These are phyloP conservation scores for Sapayoa aenigma DNA, from an alignment of 2,113 vertebrate species.

Conservation along the genomic window DNA sequence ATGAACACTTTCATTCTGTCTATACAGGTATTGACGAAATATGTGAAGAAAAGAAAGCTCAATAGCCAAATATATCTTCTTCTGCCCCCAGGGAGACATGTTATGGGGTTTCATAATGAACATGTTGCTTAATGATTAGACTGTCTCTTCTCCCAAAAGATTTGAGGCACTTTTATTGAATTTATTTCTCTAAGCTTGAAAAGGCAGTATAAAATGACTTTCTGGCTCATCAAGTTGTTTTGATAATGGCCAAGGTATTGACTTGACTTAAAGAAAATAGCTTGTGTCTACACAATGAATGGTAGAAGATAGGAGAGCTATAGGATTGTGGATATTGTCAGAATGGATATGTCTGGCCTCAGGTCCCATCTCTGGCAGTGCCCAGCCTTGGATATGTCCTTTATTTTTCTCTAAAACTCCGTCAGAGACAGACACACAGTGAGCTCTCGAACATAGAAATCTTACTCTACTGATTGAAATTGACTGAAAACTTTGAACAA, in stretches of 20 bases:
- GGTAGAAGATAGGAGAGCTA: not conserved
- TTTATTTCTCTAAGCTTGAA: slow-evolving; percentile 38
- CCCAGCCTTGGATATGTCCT: not conserved
- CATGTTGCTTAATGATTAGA: slow-evolving; percentile 15
- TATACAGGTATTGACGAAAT: not conserved
- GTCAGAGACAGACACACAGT: not conserved
- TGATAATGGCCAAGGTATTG: slow-evolving; percentile 32
- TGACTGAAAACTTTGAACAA: not conserved
- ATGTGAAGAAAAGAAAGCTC: slow-evolving; percentile 19
- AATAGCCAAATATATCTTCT: slow-evolving; percentile 13
- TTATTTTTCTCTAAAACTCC: not conserved
- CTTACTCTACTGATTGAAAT: not conserved
- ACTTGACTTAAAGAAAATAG: slow-evolving; percentile 38
- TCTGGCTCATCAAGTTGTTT: slow-evolving; percentile 29
- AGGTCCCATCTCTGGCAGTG: not conserved
- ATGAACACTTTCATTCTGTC: not conserved
- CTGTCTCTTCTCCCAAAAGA: slow-evolving; percentile 17
- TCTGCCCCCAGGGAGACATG: not conserved
- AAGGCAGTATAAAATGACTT: slow-evolving; percentile 20
- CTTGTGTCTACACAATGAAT: not conserved
- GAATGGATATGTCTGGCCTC: not conserved
- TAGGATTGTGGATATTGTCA: not conserved
- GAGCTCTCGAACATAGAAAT: not conserved
- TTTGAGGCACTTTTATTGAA: slow-evolving; percentile 19
- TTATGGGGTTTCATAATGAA: slow-evolving; percentile 19